Conservation (phyloP, 2,113 vertebrate species). For the Oreochromis niloticus region DNA sequence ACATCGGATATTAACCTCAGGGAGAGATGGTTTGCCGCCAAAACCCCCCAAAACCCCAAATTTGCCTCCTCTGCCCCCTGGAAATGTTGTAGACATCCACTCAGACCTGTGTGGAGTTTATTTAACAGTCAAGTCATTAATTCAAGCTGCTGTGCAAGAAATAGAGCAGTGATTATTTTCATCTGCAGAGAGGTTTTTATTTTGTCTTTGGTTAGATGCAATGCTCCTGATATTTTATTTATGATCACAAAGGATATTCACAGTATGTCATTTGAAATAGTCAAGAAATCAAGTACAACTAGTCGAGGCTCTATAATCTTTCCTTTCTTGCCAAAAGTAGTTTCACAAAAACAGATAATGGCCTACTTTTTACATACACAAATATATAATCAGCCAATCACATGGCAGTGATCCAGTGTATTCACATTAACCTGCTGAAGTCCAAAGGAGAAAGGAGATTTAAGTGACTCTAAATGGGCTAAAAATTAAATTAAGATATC, state of each 20-base stretch:
- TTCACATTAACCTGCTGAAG: not conserved
- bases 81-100: not conserved
- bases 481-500: not conserved
- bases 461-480: not conserved
- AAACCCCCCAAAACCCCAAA: not conserved
- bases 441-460: not conserved
- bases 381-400: not conserved
- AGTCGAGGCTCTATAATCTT: not conserved
- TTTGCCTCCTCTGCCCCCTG: not conserved
- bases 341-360: not conserved
- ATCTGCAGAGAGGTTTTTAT: not conserved
- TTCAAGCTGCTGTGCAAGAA: not conserved
- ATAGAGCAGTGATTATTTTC: fast-evolving
- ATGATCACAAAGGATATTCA: not conserved
- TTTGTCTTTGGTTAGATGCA: not conserved
- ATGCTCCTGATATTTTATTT: not conserved
- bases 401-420: fast-evolving
- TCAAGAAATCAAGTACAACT: not conserved
- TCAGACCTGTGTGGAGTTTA: not conserved
- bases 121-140: not conserved
- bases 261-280: not conserved
- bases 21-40: not conserved
- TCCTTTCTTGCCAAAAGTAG: fast-evolving
- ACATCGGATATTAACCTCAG: not conserved
- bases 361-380: not conserved